Percentiles rank a stretch among this genome's conserved stretches.
phyloP scores from a whole-genome alignment of 2,113 vertebrate species.

The Arothron firmamentum region DNA sequence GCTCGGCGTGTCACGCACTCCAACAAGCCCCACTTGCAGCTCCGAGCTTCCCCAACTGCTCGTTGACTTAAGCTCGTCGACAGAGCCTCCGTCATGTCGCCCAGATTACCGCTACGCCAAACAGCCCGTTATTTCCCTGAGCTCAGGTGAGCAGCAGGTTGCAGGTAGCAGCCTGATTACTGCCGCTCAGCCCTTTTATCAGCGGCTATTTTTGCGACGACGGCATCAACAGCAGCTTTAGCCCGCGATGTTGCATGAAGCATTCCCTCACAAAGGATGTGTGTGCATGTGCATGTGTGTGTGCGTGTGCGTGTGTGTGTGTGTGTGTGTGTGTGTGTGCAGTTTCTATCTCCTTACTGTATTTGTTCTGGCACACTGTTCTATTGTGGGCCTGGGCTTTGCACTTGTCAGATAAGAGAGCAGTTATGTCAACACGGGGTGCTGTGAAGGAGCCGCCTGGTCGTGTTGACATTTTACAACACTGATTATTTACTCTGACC shows the following conservation, averaged over 20 bases:
- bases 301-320: slow-evolving; percentile 11
- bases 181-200: not conserved
- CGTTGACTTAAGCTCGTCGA: slow-evolving; percentile 12
- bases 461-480: slow-evolving; percentile 69
- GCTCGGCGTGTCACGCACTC: slow-evolving; percentile 14
- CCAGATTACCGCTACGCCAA: slow-evolving; percentile 35
- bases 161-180: slow-evolving; percentile 14
- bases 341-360: slow-evolving; percentile 55
- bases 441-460: slow-evolving; percentile 63
- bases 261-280: slow-evolving; percentile 43
- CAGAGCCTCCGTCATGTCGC: slow-evolving; percentile 24
- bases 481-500: slow-evolving; percentile 67
- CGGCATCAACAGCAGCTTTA: slow-evolving; percentile 5
- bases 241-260: not conserved
- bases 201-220: slow-evolving; percentile 11
- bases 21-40: slow-evolving; percentile 12
- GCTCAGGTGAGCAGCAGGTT: slow-evolving; percentile 25
- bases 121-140: slow-evolving; percentile 38
- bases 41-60: slow-evolving; percentile 25
- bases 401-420: slow-evolving; percentile 65
- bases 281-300: slow-evolving; percentile 13
- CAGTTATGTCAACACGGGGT: slow-evolving; percentile 70
- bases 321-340: slow-evolving; percentile 18
- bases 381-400: slow-evolving; percentile 57
- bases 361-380: slow-evolving; percentile 67